phyloP scores from a whole-genome alignment of 2,888 invertebrate genomes.

The Muschampia plurimacula region DNA sequence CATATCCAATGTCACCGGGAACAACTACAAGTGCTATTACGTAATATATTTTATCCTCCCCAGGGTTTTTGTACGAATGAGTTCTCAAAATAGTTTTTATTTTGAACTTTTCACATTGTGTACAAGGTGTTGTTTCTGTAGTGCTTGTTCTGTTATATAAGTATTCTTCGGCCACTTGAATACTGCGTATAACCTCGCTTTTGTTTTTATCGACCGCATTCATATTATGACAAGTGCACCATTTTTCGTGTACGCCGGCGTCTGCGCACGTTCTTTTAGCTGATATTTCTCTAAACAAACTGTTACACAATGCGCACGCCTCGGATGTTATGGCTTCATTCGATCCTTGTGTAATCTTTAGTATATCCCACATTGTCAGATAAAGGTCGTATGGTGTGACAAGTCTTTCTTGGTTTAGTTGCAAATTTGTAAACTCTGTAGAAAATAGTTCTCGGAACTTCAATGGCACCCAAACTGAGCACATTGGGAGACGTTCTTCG shows the following conservation, averaged over 20 bases:
- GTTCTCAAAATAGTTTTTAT: conserved; percentile 78
- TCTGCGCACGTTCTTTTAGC: conserved; percentile 87
- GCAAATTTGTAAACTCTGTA: conserved; percentile 84
- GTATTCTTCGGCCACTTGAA: conserved; percentile 64
- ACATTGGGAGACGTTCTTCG: conserved; percentile 91
- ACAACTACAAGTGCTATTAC: conserved; percentile 87
- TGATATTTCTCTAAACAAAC: conserved; percentile 86
- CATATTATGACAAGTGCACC: conserved; percentile 90
- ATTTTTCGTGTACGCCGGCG: conserved; percentile 88
- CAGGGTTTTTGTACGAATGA: conserved; percentile 63
- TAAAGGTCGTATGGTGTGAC: conserved; percentile 91
- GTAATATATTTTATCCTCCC: conserved; percentile 70
- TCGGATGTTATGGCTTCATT: conserved; percentile 61
- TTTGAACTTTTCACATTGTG: conserved; percentile 78
- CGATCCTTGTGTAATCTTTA: conserved; percentile 75
- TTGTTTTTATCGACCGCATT: conserved; percentile 61
- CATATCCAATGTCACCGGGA: conserved; percentile 88
- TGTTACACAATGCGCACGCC: conserved; percentile 87
- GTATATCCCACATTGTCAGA: conserved; percentile 87
- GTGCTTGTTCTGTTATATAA: conserved; percentile 53
- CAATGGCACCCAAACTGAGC: conserved; percentile 89
- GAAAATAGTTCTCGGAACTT: conserved; percentile 84
- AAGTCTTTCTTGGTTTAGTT: conserved; percentile 87
- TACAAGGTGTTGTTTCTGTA: conserved; percentile 59
- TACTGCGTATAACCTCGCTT: conserved; percentile 70